Conservation (phyloP, 2,797 vertebrate species). For the Echiichthys vipera region DNA sequence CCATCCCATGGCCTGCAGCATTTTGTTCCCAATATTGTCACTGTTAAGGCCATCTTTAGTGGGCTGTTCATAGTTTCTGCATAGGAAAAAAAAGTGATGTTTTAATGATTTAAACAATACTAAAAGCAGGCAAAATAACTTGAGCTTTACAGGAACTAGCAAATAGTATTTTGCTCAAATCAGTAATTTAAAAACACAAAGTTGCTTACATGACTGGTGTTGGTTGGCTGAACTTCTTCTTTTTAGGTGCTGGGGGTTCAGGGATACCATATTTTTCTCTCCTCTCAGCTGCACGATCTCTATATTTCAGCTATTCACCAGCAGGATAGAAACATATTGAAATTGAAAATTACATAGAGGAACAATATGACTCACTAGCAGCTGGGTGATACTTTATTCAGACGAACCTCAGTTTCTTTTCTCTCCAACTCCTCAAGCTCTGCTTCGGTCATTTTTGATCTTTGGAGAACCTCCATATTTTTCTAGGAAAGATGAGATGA, state of each 20-base stretch:
- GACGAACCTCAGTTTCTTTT: slow-evolving; percentile 93
- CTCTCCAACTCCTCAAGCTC: slow-evolving; percentile 96
- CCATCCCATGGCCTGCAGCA: slow-evolving; percentile 99
- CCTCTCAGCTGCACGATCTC: slow-evolving; percentile 96
- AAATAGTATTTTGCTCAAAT: neutral
- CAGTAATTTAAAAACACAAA: neutral
- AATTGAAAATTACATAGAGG: neutral
- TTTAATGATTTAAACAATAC: neutral
- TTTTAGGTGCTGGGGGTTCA: slow-evolving; percentile 95
- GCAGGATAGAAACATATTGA: neutral
- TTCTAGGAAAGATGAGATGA: slow-evolving; percentile 82
- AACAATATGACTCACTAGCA: neutral
- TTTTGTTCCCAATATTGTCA: slow-evolving; percentile 99
- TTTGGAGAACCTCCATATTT: slow-evolving; percentile 95
- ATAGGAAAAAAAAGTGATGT: slow-evolving; percentile 3
- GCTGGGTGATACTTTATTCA: neutral
- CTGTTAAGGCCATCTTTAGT: slow-evolving; percentile 98
- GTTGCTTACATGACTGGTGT: slow-evolving; percentile 89
- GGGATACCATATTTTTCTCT: slow-evolving; percentile 98
- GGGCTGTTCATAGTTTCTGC: slow-evolving; percentile 97
- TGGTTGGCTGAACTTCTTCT: slow-evolving; percentile 94
- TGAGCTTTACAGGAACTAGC: neutral
- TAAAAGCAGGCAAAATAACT: neutral
- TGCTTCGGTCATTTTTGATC: slow-evolving; percentile 91
- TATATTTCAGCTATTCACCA: slow-evolving; percentile 91